phyloP scores from a whole-genome alignment of 35 echinoderm and acorn worm species.

The Ophioderma brevispina region DNA sequence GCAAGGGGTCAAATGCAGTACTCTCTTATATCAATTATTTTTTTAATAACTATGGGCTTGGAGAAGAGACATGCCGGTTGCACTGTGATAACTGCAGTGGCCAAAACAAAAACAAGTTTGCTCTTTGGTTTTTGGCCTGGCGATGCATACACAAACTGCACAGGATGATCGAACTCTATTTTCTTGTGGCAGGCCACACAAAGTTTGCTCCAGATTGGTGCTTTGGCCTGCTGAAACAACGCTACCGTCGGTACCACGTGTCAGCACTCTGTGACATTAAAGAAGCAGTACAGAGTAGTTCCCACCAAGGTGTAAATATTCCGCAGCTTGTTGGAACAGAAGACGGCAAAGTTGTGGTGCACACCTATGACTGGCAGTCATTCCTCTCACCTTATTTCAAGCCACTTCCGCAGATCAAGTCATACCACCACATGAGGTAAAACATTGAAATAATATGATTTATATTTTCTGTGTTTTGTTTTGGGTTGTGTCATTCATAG shows the following conservation, averaged over 20 bases:
- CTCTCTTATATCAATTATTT: constrained; percentile 37
- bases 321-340: constrained; percentile 27
- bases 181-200: background rate
- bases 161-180: background rate
- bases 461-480: background rate
- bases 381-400: constrained; percentile 23
- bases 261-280: too few species aligned
- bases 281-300: constrained; percentile 11
- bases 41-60: background rate
- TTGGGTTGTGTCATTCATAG: background rate
- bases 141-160: background rate
- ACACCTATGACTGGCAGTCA: constrained; percentile 32
- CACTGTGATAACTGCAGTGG: constrained; percentile 16
- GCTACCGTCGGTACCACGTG: background rate
- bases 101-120: background rate
- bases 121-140: background rate
- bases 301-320: constrained; percentile 17
- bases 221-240: constrained; percentile 19
- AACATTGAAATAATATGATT: background rate
- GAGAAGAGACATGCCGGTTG: background rate
- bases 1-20: constrained; percentile 11
- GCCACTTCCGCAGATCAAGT: background rate
- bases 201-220: constrained; percentile 11
- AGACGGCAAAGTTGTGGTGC: background rate
- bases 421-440: constrained; percentile 40